Evolutionary conservation across 1,140 invertebrate species (phyloP), one percentile per base, ranked within the genome.

Genomic region (Macrobrachium rosenbergii): DNA sequence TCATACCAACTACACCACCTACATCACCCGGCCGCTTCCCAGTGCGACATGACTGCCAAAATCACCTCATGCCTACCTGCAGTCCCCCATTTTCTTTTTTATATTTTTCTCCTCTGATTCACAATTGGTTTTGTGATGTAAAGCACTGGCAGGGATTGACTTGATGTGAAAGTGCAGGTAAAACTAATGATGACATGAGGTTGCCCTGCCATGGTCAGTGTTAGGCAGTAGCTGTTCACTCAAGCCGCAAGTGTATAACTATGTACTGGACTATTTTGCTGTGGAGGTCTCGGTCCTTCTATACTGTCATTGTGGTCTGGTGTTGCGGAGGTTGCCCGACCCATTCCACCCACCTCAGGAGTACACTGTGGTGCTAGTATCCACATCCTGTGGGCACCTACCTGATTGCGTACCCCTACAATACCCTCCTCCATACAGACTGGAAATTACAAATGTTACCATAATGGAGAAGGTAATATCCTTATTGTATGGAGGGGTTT

Each of bases 21-120:
- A 78, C 77, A 67, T 86, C 78, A 87, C 85, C 85, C 81, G 85
- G 85, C 85, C 85, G 72, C 78, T 84, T 82, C 85, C 85, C 76
- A 81, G 85, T 82, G 78, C 85, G 79, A 87, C 85, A 81, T 62
- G 85, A 87, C 85, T 87, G 85, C 85, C 85, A 87, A 87, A 87
- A 81, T 87, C 78, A 87, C 78, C 85, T 87, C 85, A 80, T 81
- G 77, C 85, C 85, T 87, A 80, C 78, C 78, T 82, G 78, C 85
- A 82, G 69, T 37, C 43, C 60, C 28, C 62, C 59, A 45, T 80
- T 80, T 59, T 73, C 77, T 86, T 59, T 45, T 72, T 37, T 45
- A 60, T 63, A 64, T 52, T 62, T 73, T 63, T 60, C 21, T 28
- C 28, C 28, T 62, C 28, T 76, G 72, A 76, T 59, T 60, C 43